Base-by-base conservation (phyloP, 2,888 invertebrate species). In the Caenorhabditis plicata region DNA sequence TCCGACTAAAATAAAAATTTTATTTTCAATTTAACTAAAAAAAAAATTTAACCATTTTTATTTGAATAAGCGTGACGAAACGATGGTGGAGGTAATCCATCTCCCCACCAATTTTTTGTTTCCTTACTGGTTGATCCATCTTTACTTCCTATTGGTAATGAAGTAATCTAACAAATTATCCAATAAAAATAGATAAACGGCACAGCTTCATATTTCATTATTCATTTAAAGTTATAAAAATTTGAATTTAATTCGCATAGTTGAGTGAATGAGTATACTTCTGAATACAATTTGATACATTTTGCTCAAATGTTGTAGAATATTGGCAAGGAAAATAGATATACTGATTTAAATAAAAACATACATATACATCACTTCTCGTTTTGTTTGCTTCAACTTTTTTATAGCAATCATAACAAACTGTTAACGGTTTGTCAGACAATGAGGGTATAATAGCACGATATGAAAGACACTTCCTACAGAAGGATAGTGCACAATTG, bases 401-500 rank as follows among this genome's bases (percentile, higher is more conserved):
- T 27, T 61, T 43, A 41, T 68, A 78, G 51, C 77, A 77, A 22
- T 50, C 41, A 40, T 60, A 61, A 46, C 77, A 78, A 15, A 77
- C 75, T 11, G 73, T 56, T 31, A 79, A 64, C 7, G 78, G 74
- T 32, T 71, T 64, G 17, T 58, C 36, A 0, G 71, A 70, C 3
- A 75, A 47, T 8, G 46, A 45, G 11, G 73, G 70, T 25, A 78
- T 57, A 2, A 74, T 40, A 5, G 65, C 55, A 25, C 70, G 68
- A 38, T 74, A 60, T n/a, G 27, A 27, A 1, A 77, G 39, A 44
- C 78, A 78, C 49, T 71, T 78, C 27, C 71, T 70, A 46, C 78
- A 78, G 45, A 79, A 79, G 0, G 78, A 74, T 13, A 63, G 63
- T 8, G 69, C 71, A 50, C 78, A 78, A 17, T 54, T 71, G 1